Evolutionary conservation across 2,797 vertebrate species (phyloP).

Genomic region (Takifugu rubripes): DNA sequence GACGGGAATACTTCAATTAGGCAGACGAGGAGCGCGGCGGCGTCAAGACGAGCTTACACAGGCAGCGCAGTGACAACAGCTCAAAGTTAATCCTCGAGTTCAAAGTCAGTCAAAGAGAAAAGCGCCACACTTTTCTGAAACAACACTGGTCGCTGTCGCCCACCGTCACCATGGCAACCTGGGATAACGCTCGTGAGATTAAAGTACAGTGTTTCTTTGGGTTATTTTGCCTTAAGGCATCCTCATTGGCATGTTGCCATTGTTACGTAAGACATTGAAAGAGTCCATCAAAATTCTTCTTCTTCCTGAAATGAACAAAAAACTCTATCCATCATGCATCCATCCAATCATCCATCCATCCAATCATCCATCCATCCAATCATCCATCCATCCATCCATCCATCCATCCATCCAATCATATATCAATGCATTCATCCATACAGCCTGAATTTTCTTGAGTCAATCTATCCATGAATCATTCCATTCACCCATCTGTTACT

Average conservation of each 20-base stretch:
- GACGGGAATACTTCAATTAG: neutral
- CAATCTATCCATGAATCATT: neutral
- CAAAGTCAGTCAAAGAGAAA: too few species aligned
- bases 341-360: neutral
- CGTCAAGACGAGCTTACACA: too few species aligned
- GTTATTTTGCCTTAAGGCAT: neutral
- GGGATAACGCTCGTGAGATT: neutral
- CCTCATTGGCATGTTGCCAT: neutral
- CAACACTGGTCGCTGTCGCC: too few species aligned
- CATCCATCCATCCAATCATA: constrained; percentile 3
- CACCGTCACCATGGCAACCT: too few species aligned
- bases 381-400: constrained; percentile 4
- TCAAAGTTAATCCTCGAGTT: too few species aligned
- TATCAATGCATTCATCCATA: neutral
- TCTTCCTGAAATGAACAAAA: neutral
- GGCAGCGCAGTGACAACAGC: too few species aligned
- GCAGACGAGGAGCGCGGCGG: neutral
- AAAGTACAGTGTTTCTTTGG: neutral
- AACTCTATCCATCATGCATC: neutral
- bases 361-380: neutral
- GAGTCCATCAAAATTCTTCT: neutral
- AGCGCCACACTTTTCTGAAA: too few species aligned
- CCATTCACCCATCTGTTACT: neutral
- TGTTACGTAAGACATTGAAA: neutral
- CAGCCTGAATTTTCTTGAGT: too few species aligned